These are phyloP conservation scores for Acleris cristana DNA, from an alignment of 2,888 invertebrate species.

Conservation along the genomic window DNA sequence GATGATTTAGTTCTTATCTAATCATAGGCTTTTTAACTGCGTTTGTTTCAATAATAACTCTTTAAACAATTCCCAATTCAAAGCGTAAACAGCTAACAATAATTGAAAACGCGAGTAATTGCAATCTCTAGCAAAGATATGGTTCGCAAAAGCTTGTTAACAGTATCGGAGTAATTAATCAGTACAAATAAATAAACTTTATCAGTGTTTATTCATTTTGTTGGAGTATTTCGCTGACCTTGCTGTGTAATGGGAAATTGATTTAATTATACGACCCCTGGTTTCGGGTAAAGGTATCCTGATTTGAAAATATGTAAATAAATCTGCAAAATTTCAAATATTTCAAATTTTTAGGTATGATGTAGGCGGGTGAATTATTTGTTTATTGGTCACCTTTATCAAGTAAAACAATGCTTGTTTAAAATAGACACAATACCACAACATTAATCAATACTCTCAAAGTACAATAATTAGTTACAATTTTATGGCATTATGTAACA, in stretches of 20 bases:
- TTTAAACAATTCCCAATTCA: constrained; percentile 1
- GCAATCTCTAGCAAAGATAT: constrained; percentile 31
- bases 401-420: no score
- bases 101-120: constrained; percentile 41
- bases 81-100: constrained; percentile 27
- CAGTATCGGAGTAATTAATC: constrained; percentile 43
- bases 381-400: no score
- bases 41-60: no score
- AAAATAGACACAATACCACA: no score
- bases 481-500: no score
- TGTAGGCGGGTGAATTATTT: background rate
- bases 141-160: constrained; percentile 24
- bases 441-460: no score
- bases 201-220: constrained; percentile 39
- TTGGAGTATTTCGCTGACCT: constrained; percentile 29
- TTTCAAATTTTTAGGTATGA: background rate
- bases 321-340: background rate
- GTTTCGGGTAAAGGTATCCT: constrained; percentile 14
- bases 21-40: no score
- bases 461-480: no score
- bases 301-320: constrained; percentile 5
- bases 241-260: constrained; percentile 21
- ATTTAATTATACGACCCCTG: constrained; percentile 24
- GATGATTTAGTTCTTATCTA: no score
- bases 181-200: constrained; percentile 39